Base-by-base conservation (phyloP, 1,140 invertebrate species). In the Anastatus disparis region DNA sequence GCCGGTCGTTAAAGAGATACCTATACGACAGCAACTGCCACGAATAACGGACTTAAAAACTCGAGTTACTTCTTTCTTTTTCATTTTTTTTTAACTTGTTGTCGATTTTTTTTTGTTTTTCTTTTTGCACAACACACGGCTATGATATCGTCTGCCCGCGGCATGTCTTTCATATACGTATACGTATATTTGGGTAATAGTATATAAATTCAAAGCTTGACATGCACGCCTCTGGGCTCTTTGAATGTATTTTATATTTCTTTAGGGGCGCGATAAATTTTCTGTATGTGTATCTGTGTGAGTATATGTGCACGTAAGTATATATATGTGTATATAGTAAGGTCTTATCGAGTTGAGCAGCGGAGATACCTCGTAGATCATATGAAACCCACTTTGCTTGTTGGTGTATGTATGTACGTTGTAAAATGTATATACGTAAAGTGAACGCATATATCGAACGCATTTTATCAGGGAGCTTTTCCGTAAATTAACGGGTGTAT, bases 1-100 rank as follows among this genome's bases (percentile, higher is more conserved):
- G 26, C 66, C 38, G 55, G 66, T 62, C 70, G 74, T 70, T 74
- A 69, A 58, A 56, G 61, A 65, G 70, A 72, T 66, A 66, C 44
- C 48, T 38, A 26, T 27, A 61, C 42, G 44, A 48, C 24, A 55
- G 44, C 27, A 53, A 69, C 67, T 46, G 46, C n/a, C 29, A 17
- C 26, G 35, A 40, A n/a, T n/a, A 53, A 52, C 46, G 42, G n/a
- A n/a, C n/a, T 63, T 46, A 63, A 63, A 58, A 63, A 58, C 42
- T 26, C 64, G 64, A 69, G 64, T 67, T 44, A 71, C 40, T 75
- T 73, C 73, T 75, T 70, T 65, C 31, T 22, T 13, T 17, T 29
- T 10, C 44, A 20, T 17, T 9, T 27, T 4, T 10, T 6, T 35
- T 4, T 35, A 6, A 10, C 31, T 35, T 35, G 31, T 35, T n/a